These are phyloP conservation scores for Podocnemis expansa DNA, from an alignment of 2,113 vertebrate genomes.

Conservation along the genomic window DNA sequence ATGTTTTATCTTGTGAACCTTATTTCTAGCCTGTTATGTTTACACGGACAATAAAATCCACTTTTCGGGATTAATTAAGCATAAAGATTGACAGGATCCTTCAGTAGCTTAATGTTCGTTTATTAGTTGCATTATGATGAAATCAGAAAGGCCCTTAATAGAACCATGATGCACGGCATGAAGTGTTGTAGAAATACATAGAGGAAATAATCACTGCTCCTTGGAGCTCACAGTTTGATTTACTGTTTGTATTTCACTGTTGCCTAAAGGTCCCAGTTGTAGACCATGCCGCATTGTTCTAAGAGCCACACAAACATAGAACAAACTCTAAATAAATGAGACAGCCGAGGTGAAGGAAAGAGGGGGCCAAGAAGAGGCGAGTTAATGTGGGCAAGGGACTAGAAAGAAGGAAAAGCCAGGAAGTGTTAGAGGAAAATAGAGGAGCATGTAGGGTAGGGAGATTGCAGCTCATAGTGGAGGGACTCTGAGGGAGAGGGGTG, in stretches of 20 bases:
- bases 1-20: not conserved
- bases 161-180: not conserved
- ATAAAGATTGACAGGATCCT: not conserved
- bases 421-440: not conserved
- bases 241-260: not conserved
- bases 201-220: not conserved
- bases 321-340: not conserved
- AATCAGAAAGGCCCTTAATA: not conserved
- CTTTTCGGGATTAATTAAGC: not conserved
- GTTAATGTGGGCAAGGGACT: not conserved
- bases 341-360: not conserved
- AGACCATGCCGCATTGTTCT: not conserved
- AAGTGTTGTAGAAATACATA: not conserved
- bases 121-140: not conserved
- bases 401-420: not conserved
- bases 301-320: not conserved
- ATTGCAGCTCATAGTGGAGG: not conserved
- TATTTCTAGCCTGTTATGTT: not conserved
- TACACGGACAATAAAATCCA: rapidly evolving
- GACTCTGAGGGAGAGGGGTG: not conserved
- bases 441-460: not conserved
- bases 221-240: not conserved
- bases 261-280: not conserved
- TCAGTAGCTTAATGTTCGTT: not conserved
- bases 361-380: not conserved